Conservation (phyloP, 2,113 vertebrate genomes). For the Poicephalus gulielmi region DNA sequence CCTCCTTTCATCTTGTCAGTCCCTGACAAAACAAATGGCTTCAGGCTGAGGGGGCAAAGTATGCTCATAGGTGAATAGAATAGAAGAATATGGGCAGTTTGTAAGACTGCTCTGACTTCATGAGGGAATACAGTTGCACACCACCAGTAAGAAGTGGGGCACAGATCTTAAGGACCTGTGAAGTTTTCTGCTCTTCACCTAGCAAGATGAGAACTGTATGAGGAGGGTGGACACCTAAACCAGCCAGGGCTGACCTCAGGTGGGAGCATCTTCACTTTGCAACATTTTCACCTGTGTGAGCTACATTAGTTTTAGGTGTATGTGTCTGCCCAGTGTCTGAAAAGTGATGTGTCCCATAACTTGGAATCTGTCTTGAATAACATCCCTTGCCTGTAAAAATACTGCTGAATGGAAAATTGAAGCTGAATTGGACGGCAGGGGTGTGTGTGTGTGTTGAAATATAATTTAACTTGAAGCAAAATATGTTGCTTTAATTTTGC, state of each 20-base stretch:
- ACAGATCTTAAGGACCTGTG: neutral
- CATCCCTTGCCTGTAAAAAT: neutral
- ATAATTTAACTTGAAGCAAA: neutral
- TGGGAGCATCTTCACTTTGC: neutral
- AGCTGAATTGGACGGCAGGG: neutral
- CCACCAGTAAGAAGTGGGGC: neutral
- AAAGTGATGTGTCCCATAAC: neutral
- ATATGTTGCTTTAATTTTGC: neutral
- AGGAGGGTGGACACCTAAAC: neutral
- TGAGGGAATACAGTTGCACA: neutral
- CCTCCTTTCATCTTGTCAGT: neutral
- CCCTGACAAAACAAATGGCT: neutral
- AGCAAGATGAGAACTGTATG: neutral
- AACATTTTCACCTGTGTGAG: neutral
- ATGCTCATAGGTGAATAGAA: accelerated
- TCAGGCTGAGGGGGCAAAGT: neutral
- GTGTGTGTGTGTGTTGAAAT: neutral
- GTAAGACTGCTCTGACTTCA: neutral
- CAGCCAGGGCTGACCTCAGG: neutral
- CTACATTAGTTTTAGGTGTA: neutral
- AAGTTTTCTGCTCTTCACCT: neutral
- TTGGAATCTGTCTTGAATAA: neutral
- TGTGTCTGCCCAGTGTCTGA: neutral
- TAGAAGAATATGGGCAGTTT: neutral
- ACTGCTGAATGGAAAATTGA: neutral